Conservation (phyloP, 2,797 vertebrate species). For the Pyrocephalus nanus region DNA sequence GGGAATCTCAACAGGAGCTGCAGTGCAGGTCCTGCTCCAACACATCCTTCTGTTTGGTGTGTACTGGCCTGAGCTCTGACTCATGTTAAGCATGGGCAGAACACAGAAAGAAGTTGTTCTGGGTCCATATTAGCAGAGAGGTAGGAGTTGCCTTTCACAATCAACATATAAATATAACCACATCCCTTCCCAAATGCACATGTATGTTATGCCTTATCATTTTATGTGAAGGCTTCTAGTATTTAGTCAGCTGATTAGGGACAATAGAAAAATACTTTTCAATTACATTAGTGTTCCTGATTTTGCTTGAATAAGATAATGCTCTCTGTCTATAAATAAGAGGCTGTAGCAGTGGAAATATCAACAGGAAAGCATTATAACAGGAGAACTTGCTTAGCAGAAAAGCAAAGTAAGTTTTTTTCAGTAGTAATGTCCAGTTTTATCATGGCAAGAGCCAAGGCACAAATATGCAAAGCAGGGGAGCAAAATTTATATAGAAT, state of each 20-base stretch:
- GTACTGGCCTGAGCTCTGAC: not conserved
- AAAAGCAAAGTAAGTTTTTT: not conserved
- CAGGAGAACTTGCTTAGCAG: not conserved
- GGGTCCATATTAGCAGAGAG: not conserved
- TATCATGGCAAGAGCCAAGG: not conserved
- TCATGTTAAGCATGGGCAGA: not conserved
- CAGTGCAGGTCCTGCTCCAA: not conserved
- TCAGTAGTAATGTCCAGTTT: accelerated
- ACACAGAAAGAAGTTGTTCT: not conserved
- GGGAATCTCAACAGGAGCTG: not conserved
- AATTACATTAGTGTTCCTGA: not conserved
- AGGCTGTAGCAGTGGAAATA: not conserved
- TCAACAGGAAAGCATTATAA: not conserved
- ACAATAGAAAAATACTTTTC: not conserved
- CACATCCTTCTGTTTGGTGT: not conserved
- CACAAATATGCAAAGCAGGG: not conserved
- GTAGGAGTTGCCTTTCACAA: not conserved
- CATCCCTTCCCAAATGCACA: not conserved
- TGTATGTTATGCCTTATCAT: not conserved
- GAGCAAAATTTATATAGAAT: not conserved
- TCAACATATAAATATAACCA: not conserved
- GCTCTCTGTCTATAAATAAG: not conserved
- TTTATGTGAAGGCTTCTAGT: not conserved
- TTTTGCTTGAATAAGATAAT: not conserved
- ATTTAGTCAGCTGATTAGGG: not conserved